Evolutionary conservation across 2,797 vertebrate species (phyloP), one percentile per base, ranked within the genome.

Genomic region (Malurus leucopterus): DNA sequence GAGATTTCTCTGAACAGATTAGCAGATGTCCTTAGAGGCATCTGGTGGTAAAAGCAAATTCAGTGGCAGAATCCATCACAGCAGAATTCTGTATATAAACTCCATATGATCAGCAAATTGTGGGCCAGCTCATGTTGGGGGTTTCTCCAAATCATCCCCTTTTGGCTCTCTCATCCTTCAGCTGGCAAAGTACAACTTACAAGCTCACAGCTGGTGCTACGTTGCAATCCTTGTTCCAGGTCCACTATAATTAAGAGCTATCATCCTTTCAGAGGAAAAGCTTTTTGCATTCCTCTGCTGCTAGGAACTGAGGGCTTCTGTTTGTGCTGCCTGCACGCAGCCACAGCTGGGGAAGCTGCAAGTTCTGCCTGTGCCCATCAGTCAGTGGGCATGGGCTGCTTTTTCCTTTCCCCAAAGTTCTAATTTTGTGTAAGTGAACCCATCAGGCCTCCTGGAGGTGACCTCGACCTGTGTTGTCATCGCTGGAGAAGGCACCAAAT

Each of bases 21-120:
- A 71, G 93, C 89, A 92, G 73, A 84, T 91, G 92, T 93, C 95
- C 93, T 94, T 71, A 73, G 91, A 93, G 95, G 93, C 92, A 86
- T 89, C 82, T 92, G 88, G 89, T 89, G 75, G 73, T 85, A 65
- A 88, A 92, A 76, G 88, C 84, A 76, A 80, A 93, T 79, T 40
- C 80, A 84, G 72, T 62, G 78, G 81, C 79, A 91, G 88, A 92
- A 91, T 81, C 77, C 86, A 87, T 44, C 78, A 57, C 91, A 89
- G 91, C 91, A 68, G 58, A 91, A 76, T 87, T 83, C 84, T 88
- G 78, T 89, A 19, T 61, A 61, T 90, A 74, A 88, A 65, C 92
- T 90, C 95, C 77, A 40, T 86, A 77, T 75, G 83, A 93, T 88
- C 90, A 92, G 91, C 62, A 78, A 82, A 81, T 90, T 36, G 49